Evolutionary conservation across 53 echinoderm and acorn worm species (phyloP), one percentile per base, ranked within the genome.

Genomic region (Patiria pectinifera): DNA sequence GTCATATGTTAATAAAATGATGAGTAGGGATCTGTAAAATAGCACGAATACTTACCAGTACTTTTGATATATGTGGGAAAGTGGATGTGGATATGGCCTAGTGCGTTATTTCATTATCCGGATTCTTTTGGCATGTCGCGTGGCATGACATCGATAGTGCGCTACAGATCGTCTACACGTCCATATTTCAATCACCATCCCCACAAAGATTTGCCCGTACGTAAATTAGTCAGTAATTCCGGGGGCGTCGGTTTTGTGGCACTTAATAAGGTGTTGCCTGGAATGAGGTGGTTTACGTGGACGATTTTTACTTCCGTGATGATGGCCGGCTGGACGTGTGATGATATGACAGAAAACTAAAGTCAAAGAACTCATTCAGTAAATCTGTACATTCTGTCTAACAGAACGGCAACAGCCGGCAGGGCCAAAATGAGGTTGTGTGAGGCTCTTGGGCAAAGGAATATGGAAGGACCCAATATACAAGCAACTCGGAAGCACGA

Each of bases 181-280:
- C 46, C 18, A 21, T 85, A 85, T 70, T 85, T 85, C 85, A 46
- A 35, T 85, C 85, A 45, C 45, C 85, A 45, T 85, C 45, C 10
- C 5, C 44, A n/a, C 47, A 79, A 79, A 11, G 35, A 79, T 45
- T 69, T 43, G 69, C 43, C 19, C 21, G 85, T 85, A 16, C 85
- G 85, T 85, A 85, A 66, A 85, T 85, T 85, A 85, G 47, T 26
- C 85, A 69, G 85, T 70, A 66, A 35, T 85, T 85, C 69, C 21
- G 24, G 69, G 84, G 84, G 85, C 45, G 69, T 66, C 14, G 69
- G 85, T 69, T 85, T 53, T 43, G 63, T 46, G 48, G 19, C 63
- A 15, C 21, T 35, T 85, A 85, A 85, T 85, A 35, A 69, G 85
- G 85, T 85, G 85, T 45, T 66, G 66, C 47, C 16, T 66, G 85